A percentile compares a stretch with the other conserved stretches of the same genome.
Evolutionary conservation across 2,113 vertebrate species (phyloP).

Genomic region (Salvator merianae): DNA sequence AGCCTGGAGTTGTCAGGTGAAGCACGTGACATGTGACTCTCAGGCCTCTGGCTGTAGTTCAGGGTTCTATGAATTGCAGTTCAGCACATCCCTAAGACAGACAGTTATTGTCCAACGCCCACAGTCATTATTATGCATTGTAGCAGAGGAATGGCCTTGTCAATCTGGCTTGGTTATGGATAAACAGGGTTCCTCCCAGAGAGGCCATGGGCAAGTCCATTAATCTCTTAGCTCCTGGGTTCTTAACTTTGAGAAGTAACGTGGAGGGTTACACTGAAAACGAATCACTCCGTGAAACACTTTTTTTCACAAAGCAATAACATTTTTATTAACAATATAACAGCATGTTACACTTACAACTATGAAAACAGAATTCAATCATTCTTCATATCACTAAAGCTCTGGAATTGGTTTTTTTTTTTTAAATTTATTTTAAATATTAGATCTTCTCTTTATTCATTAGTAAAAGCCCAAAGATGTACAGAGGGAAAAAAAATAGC

Average conservation of each 20-base stretch:
- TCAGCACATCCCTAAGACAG: too few relatives aligned
- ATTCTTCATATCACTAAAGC: constrained; percentile 19
- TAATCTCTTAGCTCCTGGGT: not conserved
- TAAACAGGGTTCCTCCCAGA: not conserved
- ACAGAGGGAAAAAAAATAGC: constrained; percentile 5
- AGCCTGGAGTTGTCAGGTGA: too few relatives aligned
- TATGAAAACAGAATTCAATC: constrained; percentile 22
- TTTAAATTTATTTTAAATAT: not conserved
- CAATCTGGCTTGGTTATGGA: not conserved
- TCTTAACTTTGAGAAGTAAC: not conserved
- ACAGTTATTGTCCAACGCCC: too few relatives aligned
- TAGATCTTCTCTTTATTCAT: constrained; percentile 9
- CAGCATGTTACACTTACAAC: constrained; percentile 23
- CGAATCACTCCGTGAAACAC: not conserved
- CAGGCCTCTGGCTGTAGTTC: too few relatives aligned
- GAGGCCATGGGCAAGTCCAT: not conserved
- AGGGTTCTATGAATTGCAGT: too few relatives aligned
- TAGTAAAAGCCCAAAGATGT: constrained; percentile 27
- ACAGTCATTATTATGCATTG: too few relatives aligned
- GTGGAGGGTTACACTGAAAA: not conserved
- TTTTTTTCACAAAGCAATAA: constrained; percentile 2
- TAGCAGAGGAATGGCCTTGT: not conserved
- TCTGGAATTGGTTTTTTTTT: constrained; percentile 13
- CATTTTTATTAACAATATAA: constrained; percentile 38
- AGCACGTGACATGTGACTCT: too few relatives aligned